A percentile compares a stretch with the other conserved stretches of the same genome.
phyloP scores from a whole-genome alignment of 2,888 invertebrate genomes.

The Chymomyza procnemis region DNA sequence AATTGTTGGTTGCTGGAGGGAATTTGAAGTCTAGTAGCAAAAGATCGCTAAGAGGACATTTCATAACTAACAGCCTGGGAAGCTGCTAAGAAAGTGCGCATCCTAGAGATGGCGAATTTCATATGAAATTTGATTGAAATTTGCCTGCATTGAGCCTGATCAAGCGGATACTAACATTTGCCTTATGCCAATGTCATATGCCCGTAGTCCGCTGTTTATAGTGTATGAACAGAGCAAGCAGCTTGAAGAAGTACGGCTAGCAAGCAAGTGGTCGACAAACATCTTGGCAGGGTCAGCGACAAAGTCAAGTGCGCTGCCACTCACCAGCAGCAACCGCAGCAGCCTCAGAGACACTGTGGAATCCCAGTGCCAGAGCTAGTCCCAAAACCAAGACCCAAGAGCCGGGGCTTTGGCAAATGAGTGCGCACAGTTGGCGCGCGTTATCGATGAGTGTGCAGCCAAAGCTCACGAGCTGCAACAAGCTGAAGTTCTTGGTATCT shows the following conservation, averaged over 20 bases:
- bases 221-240: neutral
- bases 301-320: conserved; percentile 61
- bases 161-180: no score
- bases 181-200: no score
- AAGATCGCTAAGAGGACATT: no score
- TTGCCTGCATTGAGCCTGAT: no score
- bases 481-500: conserved; percentile 9
- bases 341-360: neutral
- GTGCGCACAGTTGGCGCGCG: conserved; percentile 19
- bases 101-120: no score
- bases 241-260: neutral
- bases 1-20: no score
- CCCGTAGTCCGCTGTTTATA: no score
- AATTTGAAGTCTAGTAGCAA: no score
- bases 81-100: no score
- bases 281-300: conserved; percentile 64
- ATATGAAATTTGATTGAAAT: no score
- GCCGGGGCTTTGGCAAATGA: conserved; percentile 10
- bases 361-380: neutral
- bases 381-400: neutral
- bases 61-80: no score
- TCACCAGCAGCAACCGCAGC: neutral
- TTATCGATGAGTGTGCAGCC: conserved; percentile 11
- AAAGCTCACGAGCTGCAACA: conserved; percentile 45
- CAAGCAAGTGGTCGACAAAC: conserved; percentile 24